phyloP scores from a whole-genome alignment of 2,797 vertebrate genomes.

The Hirundo rustica region DNA sequence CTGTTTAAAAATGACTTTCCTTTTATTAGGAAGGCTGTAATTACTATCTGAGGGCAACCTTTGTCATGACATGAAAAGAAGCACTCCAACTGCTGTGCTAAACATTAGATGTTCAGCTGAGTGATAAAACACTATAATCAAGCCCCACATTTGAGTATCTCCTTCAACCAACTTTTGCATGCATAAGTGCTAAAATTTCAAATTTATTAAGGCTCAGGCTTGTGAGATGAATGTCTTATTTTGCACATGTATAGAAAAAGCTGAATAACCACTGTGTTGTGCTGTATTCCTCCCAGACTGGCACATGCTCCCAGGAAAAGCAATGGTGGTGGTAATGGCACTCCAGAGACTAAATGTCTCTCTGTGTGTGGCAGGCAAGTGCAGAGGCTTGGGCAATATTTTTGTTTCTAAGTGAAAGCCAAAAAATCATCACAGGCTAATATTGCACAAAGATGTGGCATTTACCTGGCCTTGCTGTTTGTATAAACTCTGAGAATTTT shows the following conservation, averaged over 20 bases:
- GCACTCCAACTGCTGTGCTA: constrained; percentile 24
- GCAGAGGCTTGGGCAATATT: background rate
- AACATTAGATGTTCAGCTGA: constrained; percentile 28
- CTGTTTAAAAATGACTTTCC: constrained; percentile 24
- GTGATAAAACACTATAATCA: constrained; percentile 67
- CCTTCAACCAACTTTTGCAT: constrained; percentile 3
- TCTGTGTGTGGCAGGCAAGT: background rate
- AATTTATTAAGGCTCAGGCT: background rate
- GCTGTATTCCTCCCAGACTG: background rate
- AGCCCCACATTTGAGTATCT: background rate
- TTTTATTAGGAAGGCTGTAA: constrained; percentile 49
- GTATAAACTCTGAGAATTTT: background rate
- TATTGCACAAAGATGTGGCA: background rate
- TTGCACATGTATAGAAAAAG: background rate
- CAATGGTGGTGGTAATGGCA: background rate
- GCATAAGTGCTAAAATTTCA: background rate
- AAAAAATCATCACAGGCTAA: background rate
- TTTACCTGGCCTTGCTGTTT: background rate
- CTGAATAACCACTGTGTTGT: background rate
- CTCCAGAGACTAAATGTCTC: background rate
- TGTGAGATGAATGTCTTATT: constrained; percentile 4
- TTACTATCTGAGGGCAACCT: constrained; percentile 55
- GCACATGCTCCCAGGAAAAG: background rate
- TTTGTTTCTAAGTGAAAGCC: background rate
- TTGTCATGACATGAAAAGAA: constrained; percentile 56